phyloP scores from a whole-genome alignment of 2,797 vertebrate genomes.

The Pristis pectinata region DNA sequence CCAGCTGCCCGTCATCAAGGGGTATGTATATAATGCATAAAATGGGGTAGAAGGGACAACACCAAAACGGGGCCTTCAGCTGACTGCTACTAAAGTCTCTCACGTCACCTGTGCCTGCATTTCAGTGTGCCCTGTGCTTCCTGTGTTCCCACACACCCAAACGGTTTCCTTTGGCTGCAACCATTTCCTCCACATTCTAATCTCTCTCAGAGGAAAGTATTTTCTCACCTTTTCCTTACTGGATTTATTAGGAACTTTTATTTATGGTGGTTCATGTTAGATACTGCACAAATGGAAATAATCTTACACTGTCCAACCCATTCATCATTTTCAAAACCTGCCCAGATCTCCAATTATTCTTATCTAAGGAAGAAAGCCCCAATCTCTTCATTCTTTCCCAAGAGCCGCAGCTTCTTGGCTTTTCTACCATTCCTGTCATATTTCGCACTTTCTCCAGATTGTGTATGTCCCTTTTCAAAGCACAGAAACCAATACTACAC shows the following conservation, averaged over 20 bases:
- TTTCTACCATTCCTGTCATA: neutral
- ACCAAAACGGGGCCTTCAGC: neutral
- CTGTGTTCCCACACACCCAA: neutral
- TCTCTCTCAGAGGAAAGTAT: neutral
- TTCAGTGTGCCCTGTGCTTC: neutral
- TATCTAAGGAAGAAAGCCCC: neutral
- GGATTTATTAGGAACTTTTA: neutral
- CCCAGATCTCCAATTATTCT: too few relatives aligned
- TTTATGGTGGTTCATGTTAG: neutral
- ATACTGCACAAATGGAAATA: neutral
- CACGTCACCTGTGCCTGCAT: neutral
- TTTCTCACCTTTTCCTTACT: neutral
- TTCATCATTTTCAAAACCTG: neutral
- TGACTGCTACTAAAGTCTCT: neutral
- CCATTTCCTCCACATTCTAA: neutral
- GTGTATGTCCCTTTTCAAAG: neutral
- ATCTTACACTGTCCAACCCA: neutral
- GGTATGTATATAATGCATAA: constrained; percentile 58
- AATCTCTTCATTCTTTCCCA: neutral
- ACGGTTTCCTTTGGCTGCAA: neutral
- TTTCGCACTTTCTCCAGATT: neutral
- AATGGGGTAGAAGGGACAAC: neutral
- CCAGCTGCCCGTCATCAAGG: constrained; percentile 77
- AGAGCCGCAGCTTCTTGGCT: neutral
- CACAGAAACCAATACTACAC: neutral